phyloP scores from a whole-genome alignment of 2,797 vertebrate genomes.

The Heterohyrax brucei region DNA sequence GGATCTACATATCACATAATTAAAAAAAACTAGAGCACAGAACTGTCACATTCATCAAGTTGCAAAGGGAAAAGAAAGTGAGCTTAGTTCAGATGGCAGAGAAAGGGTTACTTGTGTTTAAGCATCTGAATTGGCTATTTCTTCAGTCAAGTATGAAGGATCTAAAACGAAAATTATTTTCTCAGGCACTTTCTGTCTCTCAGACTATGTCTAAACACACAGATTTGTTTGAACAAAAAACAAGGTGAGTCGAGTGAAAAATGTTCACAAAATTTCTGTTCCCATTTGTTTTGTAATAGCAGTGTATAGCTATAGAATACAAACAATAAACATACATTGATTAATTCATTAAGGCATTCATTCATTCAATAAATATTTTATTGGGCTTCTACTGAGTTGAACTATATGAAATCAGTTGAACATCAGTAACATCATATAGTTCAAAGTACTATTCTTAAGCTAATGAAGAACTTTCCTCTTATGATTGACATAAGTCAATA shows the following conservation, averaged over 20 bases:
- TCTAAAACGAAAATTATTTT: constrained; percentile 33
- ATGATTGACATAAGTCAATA: not conserved
- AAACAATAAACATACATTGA: not conserved
- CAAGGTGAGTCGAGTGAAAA: not conserved
- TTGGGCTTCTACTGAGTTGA: not conserved
- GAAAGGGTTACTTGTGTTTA: not conserved
- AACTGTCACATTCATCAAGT: not conserved
- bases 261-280: not conserved
- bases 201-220: not conserved
- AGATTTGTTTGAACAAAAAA: not conserved
- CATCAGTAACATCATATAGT: not conserved
- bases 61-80: not conserved
- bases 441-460: not conserved
- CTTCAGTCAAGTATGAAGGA: not conserved
- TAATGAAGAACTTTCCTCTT: not conserved
- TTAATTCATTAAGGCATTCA: not conserved
- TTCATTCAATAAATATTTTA: not conserved
- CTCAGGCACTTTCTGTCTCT: not conserved
- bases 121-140: not conserved
- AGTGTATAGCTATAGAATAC: not conserved
- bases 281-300: constrained; percentile 7
- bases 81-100: not conserved
- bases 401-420: constrained; percentile 33
- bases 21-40: not conserved
- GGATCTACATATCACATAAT: not conserved